Conservation (phyloP, 2,888 invertebrate genomes). For the Spodoptera picta region DNA sequence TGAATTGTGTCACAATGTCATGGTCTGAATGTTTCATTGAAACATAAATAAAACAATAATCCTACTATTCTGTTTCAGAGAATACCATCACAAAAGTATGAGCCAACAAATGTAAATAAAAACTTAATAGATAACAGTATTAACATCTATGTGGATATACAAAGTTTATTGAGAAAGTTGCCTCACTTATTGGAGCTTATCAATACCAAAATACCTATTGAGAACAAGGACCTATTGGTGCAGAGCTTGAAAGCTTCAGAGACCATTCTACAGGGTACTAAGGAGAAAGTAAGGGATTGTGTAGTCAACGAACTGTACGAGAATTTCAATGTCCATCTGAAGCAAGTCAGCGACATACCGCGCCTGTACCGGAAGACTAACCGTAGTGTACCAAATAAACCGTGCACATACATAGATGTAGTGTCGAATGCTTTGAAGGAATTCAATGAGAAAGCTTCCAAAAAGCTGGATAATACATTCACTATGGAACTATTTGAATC, state of each 20-base stretch:
- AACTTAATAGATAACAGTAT: constrained; percentile 78
- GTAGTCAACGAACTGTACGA: constrained; percentile 80
- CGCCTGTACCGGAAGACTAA: constrained; percentile 97
- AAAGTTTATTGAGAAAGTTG: constrained; percentile 69
- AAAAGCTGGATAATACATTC: constrained; percentile 74
- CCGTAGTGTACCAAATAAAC: constrained; percentile 94
- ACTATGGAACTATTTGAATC: constrained; percentile 73
- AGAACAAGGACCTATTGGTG: constrained; percentile 67
- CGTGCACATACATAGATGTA: constrained; percentile 93
- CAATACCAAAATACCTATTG: constrained; percentile 68
- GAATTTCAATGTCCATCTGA: constrained; percentile 89
- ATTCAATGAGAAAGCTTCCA: constrained; percentile 86
- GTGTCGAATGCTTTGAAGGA: constrained; percentile 89
- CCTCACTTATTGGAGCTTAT: constrained; percentile 72
- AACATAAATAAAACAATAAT: constrained; percentile 4
- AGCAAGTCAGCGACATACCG: constrained; percentile 97
- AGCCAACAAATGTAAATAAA: constrained; percentile 74
- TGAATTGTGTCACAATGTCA: constrained; percentile 1
- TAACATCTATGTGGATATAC: constrained; percentile 76
- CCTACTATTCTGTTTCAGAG: constrained; percentile 64
- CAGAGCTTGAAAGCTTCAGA: constrained; percentile 74
- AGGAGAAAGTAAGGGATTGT: constrained; percentile 74
- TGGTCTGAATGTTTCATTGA: constrained; percentile 1
- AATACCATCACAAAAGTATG: constrained; percentile 67
- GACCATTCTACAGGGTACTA: constrained; percentile 66